A percentile compares a stretch with the other conserved stretches of the same genome.
Conservation (phyloP, 2,888 invertebrate genomes). For the Drosophila borborema region DNA sequence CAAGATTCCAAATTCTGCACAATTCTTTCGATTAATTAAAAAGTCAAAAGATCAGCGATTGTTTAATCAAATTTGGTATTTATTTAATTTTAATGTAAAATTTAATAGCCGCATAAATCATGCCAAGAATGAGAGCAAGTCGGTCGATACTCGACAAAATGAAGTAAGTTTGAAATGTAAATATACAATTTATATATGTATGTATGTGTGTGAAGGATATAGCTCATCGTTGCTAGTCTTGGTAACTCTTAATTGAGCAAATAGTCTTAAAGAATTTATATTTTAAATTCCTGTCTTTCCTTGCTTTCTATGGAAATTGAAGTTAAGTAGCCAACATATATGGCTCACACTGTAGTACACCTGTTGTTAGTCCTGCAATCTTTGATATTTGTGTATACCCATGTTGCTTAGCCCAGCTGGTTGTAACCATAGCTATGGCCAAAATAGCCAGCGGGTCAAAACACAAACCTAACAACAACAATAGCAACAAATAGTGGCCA, state of each 20-base stretch:
- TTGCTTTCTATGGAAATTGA: neutral
- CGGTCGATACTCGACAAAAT: neutral
- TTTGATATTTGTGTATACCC: constrained; percentile 9
- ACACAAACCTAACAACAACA: constrained; percentile 49
- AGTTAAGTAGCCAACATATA: neutral
- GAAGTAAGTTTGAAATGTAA: neutral
- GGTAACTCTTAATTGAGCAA: neutral
- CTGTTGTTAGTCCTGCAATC: constrained; percentile 60
- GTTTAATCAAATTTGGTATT: neutral
- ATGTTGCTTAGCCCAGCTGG: constrained; percentile 32
- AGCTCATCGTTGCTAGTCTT: neutral
- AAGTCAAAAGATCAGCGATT: neutral
- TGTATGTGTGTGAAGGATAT: neutral
- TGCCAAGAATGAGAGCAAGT: neutral
- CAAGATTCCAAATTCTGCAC: neutral
- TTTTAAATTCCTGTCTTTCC: neutral
- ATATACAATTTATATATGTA: neutral
- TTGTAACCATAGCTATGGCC: constrained; percentile 67
- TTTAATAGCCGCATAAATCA: neutral
- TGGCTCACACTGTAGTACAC: constrained; percentile 36
- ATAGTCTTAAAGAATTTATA: neutral
- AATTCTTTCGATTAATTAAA: neutral
- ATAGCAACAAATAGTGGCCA: constrained; percentile 17
- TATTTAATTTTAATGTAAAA: neutral
- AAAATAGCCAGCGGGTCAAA: constrained; percentile 50